Base-by-base conservation (phyloP, 2,797 vertebrate species). In the Carapus acus region DNA sequence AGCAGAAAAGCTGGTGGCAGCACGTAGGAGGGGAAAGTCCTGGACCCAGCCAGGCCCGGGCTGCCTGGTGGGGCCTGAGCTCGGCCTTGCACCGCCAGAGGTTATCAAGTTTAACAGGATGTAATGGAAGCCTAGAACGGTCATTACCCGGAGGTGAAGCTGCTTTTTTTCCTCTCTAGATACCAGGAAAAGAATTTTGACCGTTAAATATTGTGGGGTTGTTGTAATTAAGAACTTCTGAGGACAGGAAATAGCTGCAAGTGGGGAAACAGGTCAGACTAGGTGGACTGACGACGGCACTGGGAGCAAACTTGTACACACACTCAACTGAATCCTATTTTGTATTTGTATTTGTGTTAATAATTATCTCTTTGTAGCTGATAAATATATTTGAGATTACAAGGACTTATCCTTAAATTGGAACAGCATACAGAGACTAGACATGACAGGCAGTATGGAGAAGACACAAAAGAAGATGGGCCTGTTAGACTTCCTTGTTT, bases 21-120 rank as follows among this genome's bases (percentile, higher is more conserved):
- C 51, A 63, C 67, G 78, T 81, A 54, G 81, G 78, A 74, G 80
- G 80, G 80, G 81, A 49, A 86, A 85, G 70, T 76, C 83, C 83
- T 52, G 38, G 42, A 44, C 55, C 17, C 9, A 34, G 24, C 31
- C 31, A 39, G 37, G 49, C 19, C 43, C 19, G 13, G 51, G 31
- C 31, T 33, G 31, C 31, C 31, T 8, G 9, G 8, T 9, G 31
- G 12, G 31, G 4, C 31, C 31, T 33, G 8, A 9, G 43, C 55
- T 39, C 48, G 44, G 48, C 61, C 51, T 42, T 50, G 7, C 13
- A 36, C 37, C 16, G 34, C 46, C 19, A 27, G 27, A 21, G 57
- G 56, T 71, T 70, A 62, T 42, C 54, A 54, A 61, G 52, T 75
- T 62, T 50, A 67, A 63, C 60, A 73, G 74, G 69, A 76, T 64